phyloP scores from a whole-genome alignment of 2,113 vertebrate species.

The Chloropsis cyanopogon region DNA sequence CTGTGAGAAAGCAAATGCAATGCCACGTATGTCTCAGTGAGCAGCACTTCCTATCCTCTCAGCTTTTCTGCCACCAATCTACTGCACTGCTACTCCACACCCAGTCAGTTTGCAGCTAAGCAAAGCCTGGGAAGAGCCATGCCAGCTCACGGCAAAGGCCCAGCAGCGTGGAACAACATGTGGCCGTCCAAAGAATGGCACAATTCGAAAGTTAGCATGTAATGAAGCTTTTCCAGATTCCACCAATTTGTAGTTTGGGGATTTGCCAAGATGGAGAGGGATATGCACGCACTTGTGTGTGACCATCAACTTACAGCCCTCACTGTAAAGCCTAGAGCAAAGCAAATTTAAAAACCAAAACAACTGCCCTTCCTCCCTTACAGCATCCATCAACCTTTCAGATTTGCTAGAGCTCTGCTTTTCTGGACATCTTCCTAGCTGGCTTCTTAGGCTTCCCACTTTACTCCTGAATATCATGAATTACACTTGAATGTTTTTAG shows the following conservation, averaged over 20 bases:
- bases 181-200: not conserved
- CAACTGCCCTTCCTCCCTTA: not conserved
- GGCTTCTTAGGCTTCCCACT: conserved; percentile 28
- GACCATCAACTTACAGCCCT: not conserved
- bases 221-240: conserved; percentile 5
- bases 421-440: conserved; percentile 37
- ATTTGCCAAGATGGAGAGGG: not conserved
- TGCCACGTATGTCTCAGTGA: not conserved
- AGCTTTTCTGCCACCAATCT: not conserved
- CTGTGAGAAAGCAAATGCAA: not conserved
- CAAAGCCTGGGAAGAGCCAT: not conserved
- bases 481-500: conserved; percentile 25
- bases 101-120: not conserved
- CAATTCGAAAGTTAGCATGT: not conserved
- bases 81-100: not conserved
- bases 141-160: not conserved
- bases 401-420: not conserved
- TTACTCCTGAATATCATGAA: conserved; percentile 49
- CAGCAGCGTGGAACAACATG: not conserved
- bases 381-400: conserved; percentile 3
- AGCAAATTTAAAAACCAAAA: not conserved
- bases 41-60: not conserved
- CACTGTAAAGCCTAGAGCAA: not conserved
- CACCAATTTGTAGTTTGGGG: not conserved
- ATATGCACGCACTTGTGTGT: not conserved